Percentiles rank a stretch among this genome's conserved stretches.
phyloP scores from a whole-genome alignment of 64 coral and sea anemone species.

The Catalaphyllia jardinei region DNA sequence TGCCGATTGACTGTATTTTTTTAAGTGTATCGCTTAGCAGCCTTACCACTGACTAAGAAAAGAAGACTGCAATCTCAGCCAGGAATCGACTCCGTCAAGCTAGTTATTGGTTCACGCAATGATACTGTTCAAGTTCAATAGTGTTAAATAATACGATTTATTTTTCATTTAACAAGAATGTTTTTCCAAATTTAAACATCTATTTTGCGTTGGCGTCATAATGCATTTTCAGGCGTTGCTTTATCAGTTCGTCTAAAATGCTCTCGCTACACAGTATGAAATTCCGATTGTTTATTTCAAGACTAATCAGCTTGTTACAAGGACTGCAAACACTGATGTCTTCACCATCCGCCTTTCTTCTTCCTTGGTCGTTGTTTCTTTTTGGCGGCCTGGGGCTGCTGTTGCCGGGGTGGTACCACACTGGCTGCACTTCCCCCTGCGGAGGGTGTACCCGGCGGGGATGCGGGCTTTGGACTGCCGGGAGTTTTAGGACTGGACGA shows the following conservation, averaged over 20 bases:
- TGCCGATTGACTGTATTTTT: no score
- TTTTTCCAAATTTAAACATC: not conserved
- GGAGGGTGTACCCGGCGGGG: constrained; percentile 74
- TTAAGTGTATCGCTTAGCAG: no score
- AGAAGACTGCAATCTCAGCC: no score
- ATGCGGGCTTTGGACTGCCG: constrained; percentile 79
- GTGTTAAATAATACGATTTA: not conserved
- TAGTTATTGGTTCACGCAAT: no score
- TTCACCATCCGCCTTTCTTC: constrained; percentile 90
- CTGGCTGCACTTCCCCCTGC: constrained; percentile 52
- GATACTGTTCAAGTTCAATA: not conserved
- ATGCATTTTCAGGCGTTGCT: not conserved
- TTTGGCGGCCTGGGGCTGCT: constrained; percentile 90
- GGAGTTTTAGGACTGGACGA: constrained; percentile 56
- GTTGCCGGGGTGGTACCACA: constrained; percentile 89
- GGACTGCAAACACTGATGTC: not conserved
- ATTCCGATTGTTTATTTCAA: not conserved
- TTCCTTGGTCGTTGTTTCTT: constrained; percentile 96
- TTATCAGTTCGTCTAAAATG: not conserved
- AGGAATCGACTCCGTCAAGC: no score
- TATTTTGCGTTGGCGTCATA: not conserved
- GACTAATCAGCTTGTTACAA: not conserved
- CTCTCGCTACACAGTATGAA: not conserved
- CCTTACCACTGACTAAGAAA: no score
- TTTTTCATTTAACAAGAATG: not conserved